Base-by-base conservation (phyloP, 1,140 invertebrate genomes). In the Heterodera carotae region DNA sequence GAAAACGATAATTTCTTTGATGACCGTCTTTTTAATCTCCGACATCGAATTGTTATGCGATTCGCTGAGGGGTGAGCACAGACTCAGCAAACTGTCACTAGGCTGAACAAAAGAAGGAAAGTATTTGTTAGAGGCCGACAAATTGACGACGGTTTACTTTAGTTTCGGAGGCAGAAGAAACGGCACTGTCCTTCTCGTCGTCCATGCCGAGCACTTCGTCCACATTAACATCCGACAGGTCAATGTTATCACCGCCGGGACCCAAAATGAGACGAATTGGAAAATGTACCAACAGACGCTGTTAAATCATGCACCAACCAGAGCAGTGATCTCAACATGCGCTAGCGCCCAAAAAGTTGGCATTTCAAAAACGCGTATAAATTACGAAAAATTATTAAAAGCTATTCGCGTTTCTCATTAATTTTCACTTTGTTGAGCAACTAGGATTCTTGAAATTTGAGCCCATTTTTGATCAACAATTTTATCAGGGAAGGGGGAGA, bases 161-260 rank as follows among this genome's bases (percentile, higher is more conserved):
- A 27, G 29, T 34, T 66, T 66, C 33, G 62, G 62, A 31, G 15
- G 29, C 48, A 18, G 48, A 56, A n/a, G 76, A 77, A 43, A 36
- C 72, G 33, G 43, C 31, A 29, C 59, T 64, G 68, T 77, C 75
- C 27, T 77, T 77, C 10, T 74, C 64, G 31, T 77, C 76, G 34
- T 76, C 71, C 29, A 77, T 78, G 12, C 76, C 76, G 33, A 78
- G 62, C 15, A 78, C 77, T 43, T 79, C 77, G 53, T 78, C 77
- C 34, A 78, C 69, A 69, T 78, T 68, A 10, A 78, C 77, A 10
- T 60, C 70, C 25, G 62, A 36, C 43, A 78, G 27, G 60, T 78
- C 77, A 33, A 78, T 77, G 39, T 68, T 74, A 25, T 74, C 70
- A 33, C 75, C 75, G 8, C 60, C 66, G n/a, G 76, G 76, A 2